Base-by-base conservation (phyloP, 2,888 invertebrate genomes). In the Morpho deidamia region DNA sequence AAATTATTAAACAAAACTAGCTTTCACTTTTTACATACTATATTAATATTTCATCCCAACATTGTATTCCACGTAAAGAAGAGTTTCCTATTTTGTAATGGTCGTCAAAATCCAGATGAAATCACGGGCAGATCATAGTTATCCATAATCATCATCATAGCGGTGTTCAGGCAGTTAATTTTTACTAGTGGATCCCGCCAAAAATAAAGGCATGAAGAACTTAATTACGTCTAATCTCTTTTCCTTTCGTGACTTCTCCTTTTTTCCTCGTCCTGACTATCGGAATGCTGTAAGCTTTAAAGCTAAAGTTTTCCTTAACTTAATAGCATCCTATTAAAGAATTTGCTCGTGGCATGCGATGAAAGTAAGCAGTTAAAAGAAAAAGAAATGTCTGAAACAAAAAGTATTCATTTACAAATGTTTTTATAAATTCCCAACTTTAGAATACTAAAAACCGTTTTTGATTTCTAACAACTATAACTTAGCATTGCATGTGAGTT, bases 401-500 rank as follows among this genome's bases (percentile, higher is more conserved):
- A 23, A 23, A 23, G 1, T 23, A 23, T 23, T 23, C n/a, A n/a
- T n/a, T 23, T 23, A 23, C n/a, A 23, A 23, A 23, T 23, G 23
- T 23, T 5, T 23, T 23, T 5, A 23, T 23, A 23, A 23, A 23
- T 23, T 23, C 5, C 23, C 23, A 23, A 23, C 23, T 5, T 2
- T 23, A 2, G 23, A 23, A 1, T 23, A 23, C 5, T 23, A 23
- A 23, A 23, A 23, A 23, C 3, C 5, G 23, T 23, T 23, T 23
- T 23, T 14, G 4, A 4, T 14, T 14, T 14, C 4, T 1, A 1
- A 23, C 23, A 23, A 23, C 2, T 43, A 9, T 45, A 49, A 44
- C 33, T 51, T 45, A 49, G 37, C 43, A 50, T 49, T 35, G 43
- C 44, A 46, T 59, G 44, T 52, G 48, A 38, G 50, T 53, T 11